Evolutionary conservation across 2,888 invertebrate species (phyloP), one percentile per base, ranked within the genome.

Genomic region (Theretra japonica): DNA sequence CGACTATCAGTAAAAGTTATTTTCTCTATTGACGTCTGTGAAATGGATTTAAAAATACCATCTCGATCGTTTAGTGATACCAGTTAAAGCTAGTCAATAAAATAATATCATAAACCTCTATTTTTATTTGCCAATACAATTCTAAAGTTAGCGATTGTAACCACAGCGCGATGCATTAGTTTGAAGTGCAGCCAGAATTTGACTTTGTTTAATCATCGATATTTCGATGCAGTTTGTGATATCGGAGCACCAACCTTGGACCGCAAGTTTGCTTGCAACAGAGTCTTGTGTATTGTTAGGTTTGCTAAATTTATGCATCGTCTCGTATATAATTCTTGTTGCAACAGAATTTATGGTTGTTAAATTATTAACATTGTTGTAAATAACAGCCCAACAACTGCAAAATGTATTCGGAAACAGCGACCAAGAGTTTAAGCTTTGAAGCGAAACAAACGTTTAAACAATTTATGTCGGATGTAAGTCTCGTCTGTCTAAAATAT

Each of bases 201-300:
- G 6, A 62, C 21, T 65, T 21, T 48, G 33, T 33, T 62, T 6
- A 17, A 53, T 53, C 65, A 65, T 65, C 41, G 48, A 65, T 65
- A 65, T 65, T 65, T 65, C 15, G 65, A 65, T 65, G 65, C 48
- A 23, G 65, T 65, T 23, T 23, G 41, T 48, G 23, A 48, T 58
- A 15, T 58, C 25, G 3, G 41, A 25, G 28, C 41, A 60, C 62
- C 48, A 48, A 48, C 65, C 65, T 65, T 65, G 48, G 65, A 15
- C 8, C 21, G 19, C 41, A 1, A 59, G 53, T 53, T 23, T 41
- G 15, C n/a, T 62, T 33, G 33, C n/a, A n/a, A 33, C 21, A 65
- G 23, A 21, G 21, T 17, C 41, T 6, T 65, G 17, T 48, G 17
- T 17, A 58, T 65, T 48, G 17, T 5, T 15, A 4, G 53, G 5